phyloP scores from a whole-genome alignment of 2,888 invertebrate genomes.

The Morpho helenor region DNA sequence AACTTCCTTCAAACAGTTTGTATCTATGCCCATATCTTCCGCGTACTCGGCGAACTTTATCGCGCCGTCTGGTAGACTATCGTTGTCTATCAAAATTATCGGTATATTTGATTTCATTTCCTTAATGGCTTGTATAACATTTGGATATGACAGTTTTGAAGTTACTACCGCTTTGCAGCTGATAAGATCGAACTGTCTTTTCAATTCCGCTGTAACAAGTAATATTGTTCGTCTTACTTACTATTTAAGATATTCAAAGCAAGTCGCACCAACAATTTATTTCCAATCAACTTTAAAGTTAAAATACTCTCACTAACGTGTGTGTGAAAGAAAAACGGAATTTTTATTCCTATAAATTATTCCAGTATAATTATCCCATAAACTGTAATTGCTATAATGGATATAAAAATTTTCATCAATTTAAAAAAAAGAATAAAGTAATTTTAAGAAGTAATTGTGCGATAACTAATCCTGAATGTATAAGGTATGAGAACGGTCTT shows the following conservation, averaged over 20 bases:
- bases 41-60: conserved; percentile 83
- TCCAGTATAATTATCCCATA: no score
- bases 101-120: conserved; percentile 67
- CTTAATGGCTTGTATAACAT: conserved; percentile 67
- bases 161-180: conserved; percentile 83
- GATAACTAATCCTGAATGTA: no score
- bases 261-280: no score
- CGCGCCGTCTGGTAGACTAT: conserved; percentile 72
- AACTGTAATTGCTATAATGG: no score
- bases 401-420: no score
- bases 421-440: no score
- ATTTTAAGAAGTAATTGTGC: no score
- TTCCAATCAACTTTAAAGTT: background rate
- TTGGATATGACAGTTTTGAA: conserved; percentile 70
- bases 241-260: no score
- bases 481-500: no score
- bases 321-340: no score
- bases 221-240: background rate
- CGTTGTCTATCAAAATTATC: conserved; percentile 68
- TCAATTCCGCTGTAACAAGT: conserved; percentile 82
- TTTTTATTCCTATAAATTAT: no score
- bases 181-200: conserved; percentile 80
- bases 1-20: conserved; percentile 65
- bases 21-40: conserved; percentile 73
- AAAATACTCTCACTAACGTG: background rate